phyloP scores from a whole-genome alignment of 2,113 vertebrate genomes.

The Seriola quinqueradiata region DNA sequence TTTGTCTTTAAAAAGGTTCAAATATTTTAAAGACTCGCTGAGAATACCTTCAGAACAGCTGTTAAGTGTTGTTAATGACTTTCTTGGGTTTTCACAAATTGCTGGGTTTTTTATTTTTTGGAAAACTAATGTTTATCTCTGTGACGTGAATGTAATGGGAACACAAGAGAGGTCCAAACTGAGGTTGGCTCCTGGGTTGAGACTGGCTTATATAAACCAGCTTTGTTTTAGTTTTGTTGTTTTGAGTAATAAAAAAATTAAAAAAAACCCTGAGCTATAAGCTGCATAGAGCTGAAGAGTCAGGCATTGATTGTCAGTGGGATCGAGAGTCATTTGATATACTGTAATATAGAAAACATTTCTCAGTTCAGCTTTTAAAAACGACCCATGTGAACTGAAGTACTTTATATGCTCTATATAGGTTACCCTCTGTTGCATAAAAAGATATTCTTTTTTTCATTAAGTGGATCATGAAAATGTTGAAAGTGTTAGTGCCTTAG shows the following conservation, averaged over 20 bases:
- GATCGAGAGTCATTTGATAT: not conserved
- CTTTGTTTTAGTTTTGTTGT: not conserved
- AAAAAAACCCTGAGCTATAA: not conserved
- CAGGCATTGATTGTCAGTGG: not conserved
- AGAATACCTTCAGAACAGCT: not conserved
- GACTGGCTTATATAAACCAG: not conserved
- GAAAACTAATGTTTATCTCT: not conserved
- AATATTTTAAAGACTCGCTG: too few relatives aligned
- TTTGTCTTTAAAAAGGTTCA: too few relatives aligned
- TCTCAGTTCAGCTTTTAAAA: constrained; percentile 13
- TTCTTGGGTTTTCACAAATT: not conserved
- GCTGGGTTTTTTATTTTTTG: not conserved
- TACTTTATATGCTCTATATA: constrained; percentile 3
- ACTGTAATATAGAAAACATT: not conserved
- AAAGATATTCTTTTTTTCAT: constrained; percentile 2
- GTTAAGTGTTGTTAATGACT: not conserved
- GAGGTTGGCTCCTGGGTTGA: not conserved
- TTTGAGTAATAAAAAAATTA: not conserved
- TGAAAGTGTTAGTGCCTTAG: not conserved
- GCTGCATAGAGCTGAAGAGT: not conserved
- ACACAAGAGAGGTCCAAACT: not conserved
- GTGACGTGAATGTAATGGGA: not conserved
- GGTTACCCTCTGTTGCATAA: not conserved
- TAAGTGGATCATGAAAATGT: not conserved
- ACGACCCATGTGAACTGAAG: not conserved